Evolutionary conservation across 2,797 vertebrate species (phyloP), one percentile per base, ranked within the genome.

Genomic region (Fistularia commersonii): DNA sequence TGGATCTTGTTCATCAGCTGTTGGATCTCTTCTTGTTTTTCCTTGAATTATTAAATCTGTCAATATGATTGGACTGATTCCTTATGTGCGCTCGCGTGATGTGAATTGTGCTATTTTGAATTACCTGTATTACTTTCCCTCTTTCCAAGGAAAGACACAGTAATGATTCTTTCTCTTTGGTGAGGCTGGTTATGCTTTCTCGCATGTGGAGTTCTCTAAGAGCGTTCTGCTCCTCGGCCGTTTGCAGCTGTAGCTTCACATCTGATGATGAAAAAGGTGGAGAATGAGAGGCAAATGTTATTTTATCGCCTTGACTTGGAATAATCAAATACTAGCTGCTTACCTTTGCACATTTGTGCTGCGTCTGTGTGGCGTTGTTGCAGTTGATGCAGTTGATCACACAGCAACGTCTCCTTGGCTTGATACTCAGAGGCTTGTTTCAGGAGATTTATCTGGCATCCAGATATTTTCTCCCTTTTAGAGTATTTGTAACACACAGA

Each of bases 61-160:
- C 23, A 7, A 8, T 11, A 32, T 32, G 5, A 51, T 8, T 36
- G 23, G 23, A 23, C 23, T 23, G 23, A 23, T 23, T 23, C 23
- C 23, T 10, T 3, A 36, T 36, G 7, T 36, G 6, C 9, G 6
- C 7, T 2, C 35, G 9, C 6, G 35, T 50, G 2, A 38, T 8
- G 7, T 13, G 3, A 47, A 53, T 58, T 36, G 50, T 8, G 5
- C 1, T 51, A 0, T 41, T 33, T 49, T 43, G 0, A 44, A 5
- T 69, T 40, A 88, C 91, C 88, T 88, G 85, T 63, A 91, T 85
- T n/a, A 74, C 31, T 78, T 80, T 81, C 3, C 76, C 88, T 74
- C 84, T 86, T 55, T 90, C 76, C 46, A 85, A 39, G 10, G 81
- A 88, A 35, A 87, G 44, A 51, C 72, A 40, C 46, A 90, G 23